Base-by-base conservation (phyloP, 2,888 invertebrate genomes). In the Hydropsyche betteni region DNA sequence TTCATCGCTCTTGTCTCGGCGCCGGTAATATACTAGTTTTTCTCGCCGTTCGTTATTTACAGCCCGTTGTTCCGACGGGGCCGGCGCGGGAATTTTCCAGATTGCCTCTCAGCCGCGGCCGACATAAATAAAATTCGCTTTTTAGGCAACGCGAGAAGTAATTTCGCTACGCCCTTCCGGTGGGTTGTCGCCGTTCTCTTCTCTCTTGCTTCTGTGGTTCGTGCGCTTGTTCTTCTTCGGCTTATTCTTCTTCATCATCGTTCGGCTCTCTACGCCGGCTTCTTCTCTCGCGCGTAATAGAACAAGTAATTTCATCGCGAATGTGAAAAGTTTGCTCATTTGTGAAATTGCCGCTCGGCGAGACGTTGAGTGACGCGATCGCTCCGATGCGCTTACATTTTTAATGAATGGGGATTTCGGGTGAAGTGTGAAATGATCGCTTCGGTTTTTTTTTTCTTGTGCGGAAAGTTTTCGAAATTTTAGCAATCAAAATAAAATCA, bases 261-360 rank as follows among this genome's bases (percentile, higher is more conserved):
- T 69, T 44, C 38, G 44, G 38, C 33, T 44, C 38, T 69, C 50
- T 7, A 0, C 33, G 34, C 34, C 16, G 33, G 24, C 24, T 14
- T 16, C 14, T 70, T 50, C 34, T 34, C 33, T 53, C 44, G n/a
- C 73, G 14, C 76, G 75, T 77, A 75, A 79, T 79, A 76, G 75
- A 77, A 76, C 73, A 77, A 79, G 77, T 77, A 76, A 79, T 79
- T 79, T 79, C 76, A 75, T 79, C 77, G 76, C 77, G 76, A 79
- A 79, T 79, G 79, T 79, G 79, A 77, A 77, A 79, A 79, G 79
- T 79, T 79, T 75, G 76, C 76, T 79, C 79, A 77, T 79, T 79
- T 79, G 77, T 76, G 79, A 79, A 79, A 79, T 79, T 77, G 79
- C 77, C 51, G 77, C 72, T 36, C 53, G 68, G 64, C 64, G 36